phyloP scores from a whole-genome alignment of 2,797 vertebrate genomes.

The Thamnophis elegans region DNA sequence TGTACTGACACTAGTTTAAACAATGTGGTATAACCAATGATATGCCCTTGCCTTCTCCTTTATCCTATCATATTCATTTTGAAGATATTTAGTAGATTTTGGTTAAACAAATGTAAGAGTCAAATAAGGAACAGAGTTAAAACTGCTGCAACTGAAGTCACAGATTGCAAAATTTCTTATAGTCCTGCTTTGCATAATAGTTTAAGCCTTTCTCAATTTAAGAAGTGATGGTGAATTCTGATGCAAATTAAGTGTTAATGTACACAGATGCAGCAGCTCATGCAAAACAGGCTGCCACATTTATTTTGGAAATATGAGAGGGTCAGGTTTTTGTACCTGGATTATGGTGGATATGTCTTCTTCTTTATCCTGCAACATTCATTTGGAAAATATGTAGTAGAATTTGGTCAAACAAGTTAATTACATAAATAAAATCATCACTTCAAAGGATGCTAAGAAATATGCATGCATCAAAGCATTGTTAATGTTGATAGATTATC shows the following conservation, averaged over 20 bases:
- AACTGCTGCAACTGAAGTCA: constrained; percentile 31
- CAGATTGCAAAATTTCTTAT: constrained; percentile 20
- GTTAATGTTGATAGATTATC: too few species aligned
- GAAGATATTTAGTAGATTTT: constrained; percentile 32
- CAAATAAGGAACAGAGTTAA: constrained; percentile 4
- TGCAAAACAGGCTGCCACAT: background rate
- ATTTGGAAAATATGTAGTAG: constrained; percentile 24
- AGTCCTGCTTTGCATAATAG: constrained; percentile 15
- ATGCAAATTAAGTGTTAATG: background rate
- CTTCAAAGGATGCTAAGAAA: background rate
- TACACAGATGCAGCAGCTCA: background rate
- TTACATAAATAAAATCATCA: background rate
- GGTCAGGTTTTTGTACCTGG: background rate
- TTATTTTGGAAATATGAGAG: background rate
- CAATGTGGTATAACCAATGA: constrained; percentile 35
- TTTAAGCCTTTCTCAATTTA: constrained; percentile 19
- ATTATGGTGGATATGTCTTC: background rate
- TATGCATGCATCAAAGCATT: background rate
- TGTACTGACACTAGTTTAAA: constrained; percentile 16
- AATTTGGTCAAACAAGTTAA: constrained; percentile 34
- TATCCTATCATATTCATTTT: constrained; percentile 30
- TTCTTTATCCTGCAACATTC: constrained; percentile 31
- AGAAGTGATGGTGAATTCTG: background rate
- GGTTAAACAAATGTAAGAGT: constrained; percentile 32
- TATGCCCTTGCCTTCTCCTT: constrained; percentile 31